Evolutionary conservation across 2,113 vertebrate species (phyloP), one percentile per base, ranked within the genome.

Genomic region (Callospermophilus lateralis): DNA sequence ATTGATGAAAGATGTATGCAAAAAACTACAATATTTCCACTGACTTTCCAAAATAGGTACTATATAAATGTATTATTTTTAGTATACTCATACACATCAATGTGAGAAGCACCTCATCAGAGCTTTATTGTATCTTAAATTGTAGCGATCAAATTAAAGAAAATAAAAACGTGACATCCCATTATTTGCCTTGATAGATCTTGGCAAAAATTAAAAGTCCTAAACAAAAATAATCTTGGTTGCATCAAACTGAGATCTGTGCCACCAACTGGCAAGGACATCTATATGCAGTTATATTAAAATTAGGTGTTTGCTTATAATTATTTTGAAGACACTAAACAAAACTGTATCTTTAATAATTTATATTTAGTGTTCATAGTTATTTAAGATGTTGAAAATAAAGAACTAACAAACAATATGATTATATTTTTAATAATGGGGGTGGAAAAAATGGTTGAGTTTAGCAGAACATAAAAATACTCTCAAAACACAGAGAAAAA

Each of bases 71-170:
- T 88, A 96, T 85, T 28, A 17, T 90, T 96, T 97, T 81, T 10
- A 95, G 11, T 74, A 85, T 1, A 2, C 1, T 90, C 79, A 83
- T 76, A 87, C 26, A 83, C 1, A 76, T 79, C 42, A 97, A 88
- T 81, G 81, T 11, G 94, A 74, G 72, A 58, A 98, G 26, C 1
- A 72, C 3, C 7, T 24, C 53, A 39, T 94, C 74, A 98, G 92
- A 97, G 24, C 26, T 97, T 98, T 96, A 96, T 88, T 80, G 2
- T 87, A 80, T 95, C 51, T 98, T 98, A 97, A 63, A 98, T 93
- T 97, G 32, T 76, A 96, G 48, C 63, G 94, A 90, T 93, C 85
- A 91, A 73, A 89, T 95, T 96, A 95, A 96, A 94, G 63, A 63
- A 34, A 96, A 97, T 22, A 96, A 87, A 79, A 42, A 78, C 53